These are phyloP conservation scores for Aix galericulata DNA, from an alignment of 2,113 vertebrate species.

Conservation along the genomic window DNA sequence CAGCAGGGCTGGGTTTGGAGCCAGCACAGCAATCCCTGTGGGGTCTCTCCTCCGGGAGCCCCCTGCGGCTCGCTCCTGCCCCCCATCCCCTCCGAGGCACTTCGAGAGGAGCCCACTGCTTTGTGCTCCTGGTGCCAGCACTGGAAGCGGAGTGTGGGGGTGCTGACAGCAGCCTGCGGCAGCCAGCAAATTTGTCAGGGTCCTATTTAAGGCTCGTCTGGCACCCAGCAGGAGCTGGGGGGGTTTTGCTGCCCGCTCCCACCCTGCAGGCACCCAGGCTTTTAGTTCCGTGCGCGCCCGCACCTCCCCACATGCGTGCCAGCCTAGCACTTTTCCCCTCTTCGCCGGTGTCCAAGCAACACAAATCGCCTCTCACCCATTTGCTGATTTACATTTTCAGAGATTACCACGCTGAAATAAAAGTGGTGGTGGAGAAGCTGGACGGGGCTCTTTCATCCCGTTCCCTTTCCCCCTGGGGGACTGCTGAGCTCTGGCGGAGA, in stretches of 20 bases:
- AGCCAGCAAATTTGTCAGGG: neutral
- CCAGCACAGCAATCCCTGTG: neutral
- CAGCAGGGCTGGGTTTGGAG: neutral
- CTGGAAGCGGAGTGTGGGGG: neutral
- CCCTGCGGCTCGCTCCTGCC: neutral
- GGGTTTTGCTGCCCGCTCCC: neutral
- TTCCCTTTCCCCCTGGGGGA: neutral
- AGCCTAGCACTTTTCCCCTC: neutral
- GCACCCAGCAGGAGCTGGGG: neutral
- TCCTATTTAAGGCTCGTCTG: neutral
- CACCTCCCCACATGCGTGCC: neutral
- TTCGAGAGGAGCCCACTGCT: rapidly evolving
- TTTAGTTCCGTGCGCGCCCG: neutral
- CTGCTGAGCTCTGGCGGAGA: neutral
- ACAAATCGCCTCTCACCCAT: neutral
- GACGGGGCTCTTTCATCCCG: neutral
- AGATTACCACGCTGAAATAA: neutral
- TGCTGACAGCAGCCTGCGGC: neutral
- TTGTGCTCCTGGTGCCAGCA: neutral
- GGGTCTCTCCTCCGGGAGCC: neutral
- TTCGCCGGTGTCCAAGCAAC: slow-evolving; percentile 3
- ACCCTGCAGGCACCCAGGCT: neutral
- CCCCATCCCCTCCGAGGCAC: neutral
- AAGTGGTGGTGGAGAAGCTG: neutral
- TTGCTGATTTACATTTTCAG: neutral